Percentiles rank a stretch among this genome's conserved stretches.
phyloP scores from a whole-genome alignment of 2,113 vertebrate species.

The Sturnira hondurensis region DNA sequence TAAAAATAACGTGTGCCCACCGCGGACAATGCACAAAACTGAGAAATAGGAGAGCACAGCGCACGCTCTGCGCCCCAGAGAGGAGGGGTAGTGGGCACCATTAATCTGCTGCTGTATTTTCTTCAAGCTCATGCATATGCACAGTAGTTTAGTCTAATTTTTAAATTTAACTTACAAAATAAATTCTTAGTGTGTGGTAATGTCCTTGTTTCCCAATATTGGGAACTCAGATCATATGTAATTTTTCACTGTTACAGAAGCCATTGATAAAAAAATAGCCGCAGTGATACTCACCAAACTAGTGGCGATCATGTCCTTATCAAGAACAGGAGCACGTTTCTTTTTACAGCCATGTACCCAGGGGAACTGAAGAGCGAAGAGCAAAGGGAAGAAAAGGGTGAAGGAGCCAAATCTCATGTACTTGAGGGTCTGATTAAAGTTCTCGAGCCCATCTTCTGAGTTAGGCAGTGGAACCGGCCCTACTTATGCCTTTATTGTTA shows the following conservation, averaged over 20 bases:
- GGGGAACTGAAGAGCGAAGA: background rate
- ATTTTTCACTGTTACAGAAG: background rate
- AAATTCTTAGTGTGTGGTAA: background rate
- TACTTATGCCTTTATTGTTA: background rate
- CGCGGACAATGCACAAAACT: background rate
- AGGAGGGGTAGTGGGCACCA: background rate
- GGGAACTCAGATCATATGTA: background rate
- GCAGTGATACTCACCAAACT: background rate
- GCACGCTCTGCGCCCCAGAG: background rate
- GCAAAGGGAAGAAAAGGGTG: background rate
- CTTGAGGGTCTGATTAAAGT: background rate
- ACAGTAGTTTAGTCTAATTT: background rate
- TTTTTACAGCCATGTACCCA: background rate
- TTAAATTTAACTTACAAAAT: background rate
- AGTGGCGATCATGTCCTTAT: background rate
- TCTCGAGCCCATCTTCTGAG: background rate
- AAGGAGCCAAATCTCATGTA: background rate
- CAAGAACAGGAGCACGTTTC: background rate
- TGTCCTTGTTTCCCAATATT: background rate
- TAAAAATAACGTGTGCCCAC: background rate
- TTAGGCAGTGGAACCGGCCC: too few relatives aligned
- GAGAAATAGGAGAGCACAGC: background rate
- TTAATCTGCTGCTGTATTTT: background rate
- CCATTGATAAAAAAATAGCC: background rate
- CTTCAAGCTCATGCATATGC: background rate